Conservation (phyloP, 2,797 vertebrate species). For the Craterocephalus amniculus region DNA sequence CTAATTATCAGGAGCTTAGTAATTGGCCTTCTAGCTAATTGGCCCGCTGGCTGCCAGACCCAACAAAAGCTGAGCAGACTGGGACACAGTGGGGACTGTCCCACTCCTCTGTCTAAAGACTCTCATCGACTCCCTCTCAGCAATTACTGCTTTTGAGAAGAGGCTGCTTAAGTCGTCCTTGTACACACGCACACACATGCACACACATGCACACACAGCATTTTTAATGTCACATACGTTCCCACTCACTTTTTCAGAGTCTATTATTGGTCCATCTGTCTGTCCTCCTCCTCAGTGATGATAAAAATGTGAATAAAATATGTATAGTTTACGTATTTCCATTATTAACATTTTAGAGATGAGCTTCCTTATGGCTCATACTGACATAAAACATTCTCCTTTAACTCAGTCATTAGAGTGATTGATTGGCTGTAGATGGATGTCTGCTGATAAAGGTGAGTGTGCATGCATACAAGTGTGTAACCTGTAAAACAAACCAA, state of each 20-base stretch:
- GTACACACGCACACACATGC: conserved; percentile 19
- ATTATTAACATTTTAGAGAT: conserved; percentile 31
- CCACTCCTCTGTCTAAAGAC: conserved; percentile 71
- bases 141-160: conserved; percentile 66
- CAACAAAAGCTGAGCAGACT: conserved; percentile 71
- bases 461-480: conserved; percentile 35
- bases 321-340: neutral
- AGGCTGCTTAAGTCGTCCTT: conserved; percentile 53
- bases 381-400: conserved; percentile 40
- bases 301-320: neutral
- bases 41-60: conserved; percentile 75
- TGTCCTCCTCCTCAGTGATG: conserved; percentile 19
- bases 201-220: conserved; percentile 21
- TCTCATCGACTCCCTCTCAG: conserved; percentile 68
- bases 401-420: conserved; percentile 47
- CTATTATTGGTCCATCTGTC: conserved; percentile 18
- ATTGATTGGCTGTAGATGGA: conserved; percentile 62
- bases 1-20: conserved; percentile 81
- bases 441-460: conserved; percentile 55
- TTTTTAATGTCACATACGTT: conserved; percentile 32
- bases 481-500: conserved; percentile 13
- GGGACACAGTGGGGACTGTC: conserved; percentile 72
- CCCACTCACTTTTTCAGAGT: conserved; percentile 32
- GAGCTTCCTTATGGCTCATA: conserved; percentile 5
- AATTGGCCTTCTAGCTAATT: conserved; percentile 83